Evolutionary conservation across 2,888 invertebrate genomes (phyloP).

Genomic region (Oscheius sp.): DNA sequence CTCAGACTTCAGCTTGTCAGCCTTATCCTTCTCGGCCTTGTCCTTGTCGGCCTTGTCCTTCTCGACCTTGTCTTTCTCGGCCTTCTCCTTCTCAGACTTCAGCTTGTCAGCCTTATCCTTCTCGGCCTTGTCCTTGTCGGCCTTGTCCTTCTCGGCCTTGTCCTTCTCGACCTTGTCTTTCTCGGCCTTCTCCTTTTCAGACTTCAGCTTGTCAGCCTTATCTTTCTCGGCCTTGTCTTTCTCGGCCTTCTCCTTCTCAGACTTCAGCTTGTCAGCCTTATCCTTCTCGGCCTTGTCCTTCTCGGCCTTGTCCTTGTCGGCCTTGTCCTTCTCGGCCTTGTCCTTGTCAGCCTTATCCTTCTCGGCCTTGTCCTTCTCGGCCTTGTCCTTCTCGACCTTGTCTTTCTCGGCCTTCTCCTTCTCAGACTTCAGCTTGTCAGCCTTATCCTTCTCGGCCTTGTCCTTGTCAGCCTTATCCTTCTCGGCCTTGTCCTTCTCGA

Average conservation of each 20-base stretch:
- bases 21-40: constrained; percentile 19
- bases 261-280: constrained; percentile 15
- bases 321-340: constrained; percentile 17
- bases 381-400: constrained; percentile 16
- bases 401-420: constrained; percentile 11
- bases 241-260: constrained; percentile 7
- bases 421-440: constrained; percentile 6
- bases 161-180: constrained; percentile 11
- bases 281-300: constrained; percentile 11
- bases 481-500: neutral
- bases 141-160: constrained; percentile 12
- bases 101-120: constrained; percentile 7
- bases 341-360: constrained; percentile 13
- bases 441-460: constrained; percentile 14
- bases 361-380: neutral
- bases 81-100: constrained; percentile 24
- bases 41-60: neutral
- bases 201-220: neutral
- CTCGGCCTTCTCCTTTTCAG: constrained; percentile 3
- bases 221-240: constrained; percentile 11
- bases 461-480: constrained; percentile 13
- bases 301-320: constrained; percentile 15
- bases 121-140: constrained; percentile 10
- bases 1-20: constrained; percentile 3
- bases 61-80: constrained; percentile 1